Evolutionary conservation across 1,140 invertebrate genomes (phyloP), one percentile per base, ranked within the genome.

Genomic region (Leptinotarsa defecta): DNA sequence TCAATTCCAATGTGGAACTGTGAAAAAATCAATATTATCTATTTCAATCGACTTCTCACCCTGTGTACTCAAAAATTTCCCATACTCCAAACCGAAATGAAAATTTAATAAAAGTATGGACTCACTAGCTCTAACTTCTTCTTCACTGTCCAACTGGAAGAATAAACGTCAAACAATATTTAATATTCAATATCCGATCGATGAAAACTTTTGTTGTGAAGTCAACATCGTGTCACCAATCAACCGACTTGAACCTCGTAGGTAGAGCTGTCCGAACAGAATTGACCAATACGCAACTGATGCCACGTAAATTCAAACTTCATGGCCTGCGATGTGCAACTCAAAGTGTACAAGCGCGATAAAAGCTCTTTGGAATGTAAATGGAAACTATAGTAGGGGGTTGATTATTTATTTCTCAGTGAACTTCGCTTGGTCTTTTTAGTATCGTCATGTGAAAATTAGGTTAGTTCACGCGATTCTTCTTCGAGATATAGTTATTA

Each of bases 331-430:
- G 52, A 57, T 17, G 52, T 17, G 52, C 15, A 65, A 15, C 20
- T 17, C n/a, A 13, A 65, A 65, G 64, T 24, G 64, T 65, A 34
- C 64, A 65, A 65, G 64, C 64, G 64, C 64, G 64, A 65, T 65
- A 65, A 24, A 57, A 57, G 52, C 52, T 15, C 52, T 57, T 57
- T 57, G 52, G 52, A 57, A 57, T 57, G 52, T 57, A 57, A 57
- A 57, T n/a, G 52, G 52, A 8, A 19, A 19, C 13, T 17, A 0
- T 24, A 57, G 52, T 17, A 57, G 52, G 34, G 52, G 52, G 52
- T 57, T 57, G 52, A 43, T 43, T 43, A 43, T 43, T 43, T 43
- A 43, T 43, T 43, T 43, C 34, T 43, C 34, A 43, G 2, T 11
- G 8, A 43, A 43, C 8, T 43, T 43, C 34, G 34, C 34, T 43